Evolutionary conservation across 2,797 vertebrate species (phyloP), one percentile per base, ranked within the genome.

Genomic region (Sebastiscus albofasciatus): DNA sequence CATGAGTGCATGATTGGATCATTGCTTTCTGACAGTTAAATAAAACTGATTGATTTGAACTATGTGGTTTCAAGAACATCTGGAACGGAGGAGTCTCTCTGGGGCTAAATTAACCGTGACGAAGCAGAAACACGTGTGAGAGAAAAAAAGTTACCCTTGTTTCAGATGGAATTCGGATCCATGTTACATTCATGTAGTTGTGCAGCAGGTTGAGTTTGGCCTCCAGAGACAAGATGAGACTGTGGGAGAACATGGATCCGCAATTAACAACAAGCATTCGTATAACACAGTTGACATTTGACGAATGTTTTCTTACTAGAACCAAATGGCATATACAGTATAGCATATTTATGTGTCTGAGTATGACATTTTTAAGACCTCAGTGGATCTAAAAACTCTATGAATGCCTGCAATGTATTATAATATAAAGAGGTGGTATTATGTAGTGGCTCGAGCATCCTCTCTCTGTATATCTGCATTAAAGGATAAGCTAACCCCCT

Each of bases 131-230:
- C 81, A 84, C 16, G 27, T 82, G 86, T 58, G 66, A 49, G 64
- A 72, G 42, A 46, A 46, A 81, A 81, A 66, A 60, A 68, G 73
- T 95, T 91, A 99, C 99, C 97, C 98, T 96, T 90, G 98, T 99
- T 96, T 99, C 99, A 2, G 98, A 99, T 67, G 98, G 98, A 91
- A 99, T 99, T 88, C 98, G 97, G 90, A 99, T 98, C 98, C 99
- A 99, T 0, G 98, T 99, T 96, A 99, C 99, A 95, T 99, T 99
- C 99, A 99, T 99, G 95, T 99, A 99, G 97, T 96, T 99, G 97
- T 99, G 99, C 86, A 99, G 96, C 87, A 99, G 97, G 92, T 97
- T 98, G 89, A 99, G 96, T 93, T 99, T 99, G 93, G 98, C 98
- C 95, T 99, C 99, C 91, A 99, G 96, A 70, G 98, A 99, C 91